A percentile compares a stretch with the other conserved stretches of the same genome.
Evolutionary conservation across 2,888 invertebrate species (phyloP).

Genomic region (Alloscopus bannaensis): DNA sequence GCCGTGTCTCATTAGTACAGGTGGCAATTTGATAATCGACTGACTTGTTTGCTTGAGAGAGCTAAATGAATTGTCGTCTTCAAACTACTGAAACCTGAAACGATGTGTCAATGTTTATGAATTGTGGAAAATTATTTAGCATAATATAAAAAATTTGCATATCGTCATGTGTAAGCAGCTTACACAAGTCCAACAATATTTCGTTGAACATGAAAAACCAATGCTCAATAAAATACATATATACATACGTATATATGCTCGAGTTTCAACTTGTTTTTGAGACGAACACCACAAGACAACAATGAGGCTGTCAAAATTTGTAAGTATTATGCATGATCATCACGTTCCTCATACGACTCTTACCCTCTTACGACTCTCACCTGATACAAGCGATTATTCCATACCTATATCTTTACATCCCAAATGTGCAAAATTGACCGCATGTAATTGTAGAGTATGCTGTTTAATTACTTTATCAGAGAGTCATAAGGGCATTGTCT

Average conservation of each 20-base stretch:
- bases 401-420: not conserved
- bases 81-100: not conserved
- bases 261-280: not conserved
- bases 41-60: constrained; percentile 2
- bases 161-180: not conserved
- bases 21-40: constrained; percentile 11
- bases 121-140: not conserved
- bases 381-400: not conserved
- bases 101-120: not conserved
- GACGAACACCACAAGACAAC: not conserved
- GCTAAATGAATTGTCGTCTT: not conserved
- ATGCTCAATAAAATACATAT: too few relatives aligned
- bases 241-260: not conserved
- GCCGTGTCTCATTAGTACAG: too few relatives aligned
- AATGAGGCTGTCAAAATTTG: not conserved
- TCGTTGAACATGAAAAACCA: not conserved
- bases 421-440: too few relatives aligned
- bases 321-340: constrained; percentile 16
- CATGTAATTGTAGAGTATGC: too few relatives aligned
- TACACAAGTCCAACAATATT: not conserved
- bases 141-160: not conserved
- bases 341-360: constrained; percentile 10
- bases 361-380: too few relatives aligned
- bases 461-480: too few relatives aligned
- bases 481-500: too few relatives aligned